Evolutionary conservation across 2,113 vertebrate species (phyloP).

Genomic region (Arothron firmamentum): DNA sequence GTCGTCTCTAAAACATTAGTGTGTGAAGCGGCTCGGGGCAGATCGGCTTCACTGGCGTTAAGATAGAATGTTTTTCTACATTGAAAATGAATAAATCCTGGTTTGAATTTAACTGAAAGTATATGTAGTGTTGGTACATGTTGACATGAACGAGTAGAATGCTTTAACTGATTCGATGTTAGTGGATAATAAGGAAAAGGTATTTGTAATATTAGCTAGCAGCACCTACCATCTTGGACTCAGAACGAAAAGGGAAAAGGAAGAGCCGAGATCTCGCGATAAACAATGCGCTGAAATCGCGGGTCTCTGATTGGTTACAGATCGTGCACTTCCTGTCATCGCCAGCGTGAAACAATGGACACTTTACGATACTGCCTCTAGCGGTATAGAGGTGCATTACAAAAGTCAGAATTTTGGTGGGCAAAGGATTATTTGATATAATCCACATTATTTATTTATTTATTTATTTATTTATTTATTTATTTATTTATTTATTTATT

Average conservation of each 20-base stretch:
- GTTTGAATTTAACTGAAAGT: rapidly evolving
- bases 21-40: background rate
- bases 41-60: slow-evolving; percentile 1
- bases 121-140: background rate
- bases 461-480: background rate
- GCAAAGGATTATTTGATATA: background rate
- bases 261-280: slow-evolving; percentile 74
- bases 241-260: slow-evolving; percentile 77
- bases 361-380: slow-evolving; percentile 13
- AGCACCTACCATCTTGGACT: slow-evolving; percentile 79
- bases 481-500: background rate
- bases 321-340: slow-evolving; percentile 14
- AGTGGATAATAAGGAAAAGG: slow-evolving; percentile 51
- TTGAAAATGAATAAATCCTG: slow-evolving; percentile 26
- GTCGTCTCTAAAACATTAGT: background rate
- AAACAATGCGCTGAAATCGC: slow-evolving; percentile 52
- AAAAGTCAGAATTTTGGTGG: background rate
- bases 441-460: background rate
- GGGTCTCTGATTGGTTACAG: slow-evolving; percentile 35
- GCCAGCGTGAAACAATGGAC: background rate
- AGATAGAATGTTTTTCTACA: slow-evolving; percentile 7
- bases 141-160: background rate
- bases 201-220: slow-evolving; percentile 9
- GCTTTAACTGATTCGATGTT: slow-evolving; percentile 57
- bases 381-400: slow-evolving; percentile 9